Conservation (phyloP, 2,888 invertebrate genomes). For the Peribatodes rhomboidaria region DNA sequence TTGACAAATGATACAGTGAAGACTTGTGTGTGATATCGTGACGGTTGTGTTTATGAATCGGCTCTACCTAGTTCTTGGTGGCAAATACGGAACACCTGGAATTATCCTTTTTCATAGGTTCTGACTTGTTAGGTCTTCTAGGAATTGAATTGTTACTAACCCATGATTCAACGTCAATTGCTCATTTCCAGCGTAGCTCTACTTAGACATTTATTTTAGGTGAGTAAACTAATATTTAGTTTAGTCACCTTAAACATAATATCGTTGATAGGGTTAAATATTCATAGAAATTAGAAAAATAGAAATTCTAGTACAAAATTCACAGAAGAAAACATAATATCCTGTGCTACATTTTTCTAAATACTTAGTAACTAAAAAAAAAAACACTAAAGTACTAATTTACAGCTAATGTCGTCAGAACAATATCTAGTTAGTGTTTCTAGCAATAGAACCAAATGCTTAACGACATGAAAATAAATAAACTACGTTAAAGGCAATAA, state of each 20-base stretch:
- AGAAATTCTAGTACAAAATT: too few species aligned
- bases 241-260: too few species aligned
- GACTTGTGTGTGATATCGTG: neutral
- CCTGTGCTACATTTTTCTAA: too few species aligned
- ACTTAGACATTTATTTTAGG: neutral
- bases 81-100: neutral
- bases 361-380: too few species aligned
- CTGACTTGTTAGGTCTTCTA: neutral
- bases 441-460: neutral
- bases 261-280: too few species aligned
- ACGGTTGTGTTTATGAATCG: neutral
- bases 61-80: neutral
- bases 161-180: neutral
- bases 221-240: neutral
- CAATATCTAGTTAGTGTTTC: too few species aligned
- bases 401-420: too few species aligned
- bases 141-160: neutral
- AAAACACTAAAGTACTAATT: too few species aligned
- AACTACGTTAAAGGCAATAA: conserved; percentile 17
- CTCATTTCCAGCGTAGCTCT: neutral
- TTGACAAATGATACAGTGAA: neutral
- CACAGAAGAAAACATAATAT: too few species aligned
- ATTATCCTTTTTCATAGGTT: neutral
- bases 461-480: neutral
- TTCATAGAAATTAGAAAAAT: too few species aligned